phyloP scores from a whole-genome alignment of 2,888 invertebrate genomes.

The Tineola bisselliella region DNA sequence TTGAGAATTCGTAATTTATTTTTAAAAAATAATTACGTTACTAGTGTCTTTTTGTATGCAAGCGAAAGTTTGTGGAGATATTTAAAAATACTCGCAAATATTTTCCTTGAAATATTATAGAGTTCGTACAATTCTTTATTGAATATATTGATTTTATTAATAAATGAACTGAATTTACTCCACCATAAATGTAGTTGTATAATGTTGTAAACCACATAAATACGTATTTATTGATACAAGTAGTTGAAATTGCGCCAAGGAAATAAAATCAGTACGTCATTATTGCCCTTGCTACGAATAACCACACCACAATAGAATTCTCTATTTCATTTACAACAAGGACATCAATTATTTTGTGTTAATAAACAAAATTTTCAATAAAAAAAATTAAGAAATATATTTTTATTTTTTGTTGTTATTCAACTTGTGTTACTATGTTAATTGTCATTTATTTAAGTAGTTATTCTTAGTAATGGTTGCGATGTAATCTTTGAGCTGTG shows the following conservation, averaged over 20 bases:
- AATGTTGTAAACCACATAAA: neutral
- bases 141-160: neutral
- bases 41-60: too few species aligned
- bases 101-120: neutral
- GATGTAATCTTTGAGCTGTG: neutral
- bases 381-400: too few species aligned
- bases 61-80: too few species aligned
- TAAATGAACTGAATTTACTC: neutral
- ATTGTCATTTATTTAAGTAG: neutral
- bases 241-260: constrained; percentile 8
- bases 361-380: too few species aligned
- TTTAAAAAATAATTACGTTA: neutral
- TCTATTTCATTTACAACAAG: too few species aligned
- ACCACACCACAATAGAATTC: neutral
- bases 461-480: neutral
- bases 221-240: neutral
- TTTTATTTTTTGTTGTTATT: too few species aligned
- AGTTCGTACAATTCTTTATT: neutral
- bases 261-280: neutral
- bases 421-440: too few species aligned
- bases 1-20: neutral
- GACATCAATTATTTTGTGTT: too few species aligned
- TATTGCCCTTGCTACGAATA: constrained; percentile 5
- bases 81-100: too few species aligned
- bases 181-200: neutral